Base-by-base conservation (phyloP, 2,797 vertebrate genomes). In the Pagetopsis macropterus region DNA sequence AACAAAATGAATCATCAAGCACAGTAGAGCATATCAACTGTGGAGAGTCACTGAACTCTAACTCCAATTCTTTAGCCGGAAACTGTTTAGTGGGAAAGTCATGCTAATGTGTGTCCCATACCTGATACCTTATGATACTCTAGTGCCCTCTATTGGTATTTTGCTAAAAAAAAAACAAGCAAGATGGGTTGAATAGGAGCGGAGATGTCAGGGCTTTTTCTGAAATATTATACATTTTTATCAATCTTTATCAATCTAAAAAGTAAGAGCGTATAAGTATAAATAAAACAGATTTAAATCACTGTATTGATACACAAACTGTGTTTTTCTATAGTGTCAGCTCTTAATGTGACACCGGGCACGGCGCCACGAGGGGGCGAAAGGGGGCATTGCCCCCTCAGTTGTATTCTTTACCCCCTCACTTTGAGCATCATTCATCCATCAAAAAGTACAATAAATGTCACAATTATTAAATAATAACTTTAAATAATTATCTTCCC, bases 131-230 rank as follows among this genome's bases (percentile, higher is more conserved):
- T 40, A 33, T 71, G 27, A 64, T 68, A 56, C 60, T 71, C 6
- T 62, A 27, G 21, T 61, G 84, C 79, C 86, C 76, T 83, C 89
- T 76, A 57, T 66, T 80, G 87, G 72, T 75, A 11, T 5, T 37
- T 41, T 37, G 2, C 8, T 27, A 27, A 45, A 55, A 67, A 17
- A 44, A 55, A 65, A 17, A 66, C 37, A 10, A 16, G 2, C 40
- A 40, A 54, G 11, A 9, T 12, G 33, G 3, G 14, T 51, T 31
- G 4, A 12, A 41, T 11, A 41, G 8, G 13, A 3, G 0, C n/a
- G 6, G 2, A 17, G 19, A 51, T 2, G 21, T 4, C 51, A 23
- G 10, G 46, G 17, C 13, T 55, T 71, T 63, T 70, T 14, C 8
- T 55, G 13, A 23, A 27, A 5, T 8, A 13, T 15, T 9, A 10